phyloP scores from a whole-genome alignment of 2,113 vertebrate genomes.

The Upupa epops region DNA sequence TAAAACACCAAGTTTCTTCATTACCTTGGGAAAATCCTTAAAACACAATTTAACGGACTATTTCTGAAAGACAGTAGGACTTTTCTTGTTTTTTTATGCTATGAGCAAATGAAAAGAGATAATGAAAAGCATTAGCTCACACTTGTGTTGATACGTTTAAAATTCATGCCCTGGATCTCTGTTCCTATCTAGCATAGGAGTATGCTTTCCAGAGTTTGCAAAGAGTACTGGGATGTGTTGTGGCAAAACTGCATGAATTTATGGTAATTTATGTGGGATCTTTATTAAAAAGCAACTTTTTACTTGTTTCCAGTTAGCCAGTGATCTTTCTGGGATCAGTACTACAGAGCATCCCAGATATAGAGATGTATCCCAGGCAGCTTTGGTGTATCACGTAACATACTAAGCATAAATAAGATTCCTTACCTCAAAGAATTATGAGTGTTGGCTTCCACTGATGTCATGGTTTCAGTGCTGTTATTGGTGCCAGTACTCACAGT shows the following conservation, averaged over 20 bases:
- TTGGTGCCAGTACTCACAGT: neutral
- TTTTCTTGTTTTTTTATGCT: neutral
- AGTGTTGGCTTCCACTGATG: neutral
- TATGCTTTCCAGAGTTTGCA: neutral
- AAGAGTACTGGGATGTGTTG: neutral
- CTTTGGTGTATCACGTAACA: neutral
- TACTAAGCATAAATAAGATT: neutral
- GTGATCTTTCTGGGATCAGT: neutral
- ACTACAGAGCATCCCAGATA: neutral
- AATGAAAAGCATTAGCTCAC: neutral
- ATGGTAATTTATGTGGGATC: neutral
- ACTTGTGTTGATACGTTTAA: neutral
- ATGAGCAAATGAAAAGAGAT: neutral
- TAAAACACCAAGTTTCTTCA: neutral
- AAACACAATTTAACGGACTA: neutral
- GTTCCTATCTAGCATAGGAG: neutral
- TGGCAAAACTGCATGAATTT: neutral
- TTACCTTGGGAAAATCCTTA: neutral
- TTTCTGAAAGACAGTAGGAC: neutral
- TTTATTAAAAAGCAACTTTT: neutral
- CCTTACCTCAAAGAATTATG: neutral
- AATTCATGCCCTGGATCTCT: neutral
- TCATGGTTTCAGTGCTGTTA: neutral
- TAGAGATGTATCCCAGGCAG: neutral
- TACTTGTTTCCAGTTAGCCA: neutral